A percentile compares a stretch with the other conserved stretches of the same genome.
Conservation (phyloP, 1,140 invertebrate genomes). For the Drosophila seguyi region DNA sequence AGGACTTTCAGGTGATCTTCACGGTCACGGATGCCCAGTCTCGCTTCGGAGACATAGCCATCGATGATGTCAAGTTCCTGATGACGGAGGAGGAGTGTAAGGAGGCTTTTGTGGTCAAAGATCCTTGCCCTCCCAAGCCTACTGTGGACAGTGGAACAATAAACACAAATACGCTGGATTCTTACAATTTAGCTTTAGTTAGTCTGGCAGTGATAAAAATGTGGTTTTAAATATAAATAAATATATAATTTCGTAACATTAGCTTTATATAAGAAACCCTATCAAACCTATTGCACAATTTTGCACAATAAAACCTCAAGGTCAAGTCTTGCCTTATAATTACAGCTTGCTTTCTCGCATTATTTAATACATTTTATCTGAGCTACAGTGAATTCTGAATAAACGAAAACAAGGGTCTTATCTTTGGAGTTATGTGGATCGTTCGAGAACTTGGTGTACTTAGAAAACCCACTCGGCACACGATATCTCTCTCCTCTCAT, state of each 20-base stretch:
- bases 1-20: constrained; percentile 73
- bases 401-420: not conserved
- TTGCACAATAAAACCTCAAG: not conserved
- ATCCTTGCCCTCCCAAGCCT: not conserved
- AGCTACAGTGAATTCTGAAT: not conserved
- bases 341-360: not conserved
- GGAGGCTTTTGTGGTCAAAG: not conserved
- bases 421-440: not conserved
- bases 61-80: constrained; percentile 70
- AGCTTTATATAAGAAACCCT: not conserved
- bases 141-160: not conserved
- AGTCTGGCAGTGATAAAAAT: no score
- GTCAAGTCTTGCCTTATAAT: not conserved
- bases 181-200: not conserved
- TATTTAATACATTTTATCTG: constrained; percentile 12
- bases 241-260: not conserved
- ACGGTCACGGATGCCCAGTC: constrained; percentile 36
- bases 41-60: constrained; percentile 71
- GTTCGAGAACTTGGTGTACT: not conserved
- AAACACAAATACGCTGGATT: not conserved
- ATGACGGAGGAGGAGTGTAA: constrained; percentile 57
- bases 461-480: not conserved
- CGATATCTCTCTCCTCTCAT: not conserved
- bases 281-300: constrained; percentile 1
- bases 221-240: not conserved